These are phyloP conservation scores for Myotis vivesi DNA, from an alignment of 2,797 vertebrate genomes.

Conservation along the genomic window DNA sequence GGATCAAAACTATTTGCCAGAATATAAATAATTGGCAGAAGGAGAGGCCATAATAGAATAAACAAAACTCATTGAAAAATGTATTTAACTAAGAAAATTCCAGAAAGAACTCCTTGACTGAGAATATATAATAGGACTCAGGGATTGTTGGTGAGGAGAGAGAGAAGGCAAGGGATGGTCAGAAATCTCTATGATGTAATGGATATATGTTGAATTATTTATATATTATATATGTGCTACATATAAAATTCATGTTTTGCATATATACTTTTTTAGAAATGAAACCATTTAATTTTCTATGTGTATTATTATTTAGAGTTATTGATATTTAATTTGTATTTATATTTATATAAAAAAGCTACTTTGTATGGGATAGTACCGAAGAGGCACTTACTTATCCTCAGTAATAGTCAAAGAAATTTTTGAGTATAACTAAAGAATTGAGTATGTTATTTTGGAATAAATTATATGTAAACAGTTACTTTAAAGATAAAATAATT, in stretches of 20 bases:
- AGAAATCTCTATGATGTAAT: background rate
- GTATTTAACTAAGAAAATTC: background rate
- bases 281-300: background rate
- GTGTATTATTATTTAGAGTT: background rate
- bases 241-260: background rate
- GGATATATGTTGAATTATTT: background rate
- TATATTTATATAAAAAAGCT: background rate
- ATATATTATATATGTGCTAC: background rate
- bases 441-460: background rate
- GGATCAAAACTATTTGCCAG: background rate
- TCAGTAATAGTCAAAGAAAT: background rate
- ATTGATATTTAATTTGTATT: background rate
- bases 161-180: background rate
- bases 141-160: fast-evolving
- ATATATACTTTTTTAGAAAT: background rate
- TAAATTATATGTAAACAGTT: background rate
- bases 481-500: background rate
- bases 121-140: background rate
- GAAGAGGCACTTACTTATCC: background rate
- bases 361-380: background rate
- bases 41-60: background rate
- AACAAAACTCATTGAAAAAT: background rate
- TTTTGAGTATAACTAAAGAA: background rate
- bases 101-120: background rate
- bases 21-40: background rate